Percentiles rank a stretch among this genome's conserved stretches.
Conservation (phyloP, 2,797 vertebrate genomes). For the Alosa sapidissima region DNA sequence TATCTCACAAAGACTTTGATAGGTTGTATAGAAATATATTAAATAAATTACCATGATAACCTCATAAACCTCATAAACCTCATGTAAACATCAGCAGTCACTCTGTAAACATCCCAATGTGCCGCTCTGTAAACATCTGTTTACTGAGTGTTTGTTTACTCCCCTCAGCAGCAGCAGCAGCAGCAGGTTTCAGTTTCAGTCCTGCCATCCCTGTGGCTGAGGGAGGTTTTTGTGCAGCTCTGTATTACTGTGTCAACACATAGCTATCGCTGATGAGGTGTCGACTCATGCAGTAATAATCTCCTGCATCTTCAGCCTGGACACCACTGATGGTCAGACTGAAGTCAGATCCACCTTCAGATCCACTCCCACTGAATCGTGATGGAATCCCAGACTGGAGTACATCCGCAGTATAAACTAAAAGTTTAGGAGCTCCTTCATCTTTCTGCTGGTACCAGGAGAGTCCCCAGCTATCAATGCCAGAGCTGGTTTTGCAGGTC, state of each 20-base stretch:
- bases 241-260: constrained; percentile 7
- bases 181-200: background rate
- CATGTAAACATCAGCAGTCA: too few relatives aligned
- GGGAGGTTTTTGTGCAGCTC: background rate
- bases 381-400: background rate
- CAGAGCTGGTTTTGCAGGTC: background rate
- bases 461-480: background rate
- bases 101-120: background rate
- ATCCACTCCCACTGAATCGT: background rate
- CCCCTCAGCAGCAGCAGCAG: background rate
- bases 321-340: constrained; percentile 5
- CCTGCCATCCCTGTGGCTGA: background rate
- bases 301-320: constrained; percentile 6
- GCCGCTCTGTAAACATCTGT: background rate
- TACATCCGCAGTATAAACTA: background rate
- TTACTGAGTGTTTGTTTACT: background rate
- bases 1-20: too few relatives aligned
- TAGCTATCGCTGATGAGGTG: background rate
- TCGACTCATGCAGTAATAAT: background rate
- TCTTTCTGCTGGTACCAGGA: constrained; percentile 3
- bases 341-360: background rate
- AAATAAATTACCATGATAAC: too few relatives aligned
- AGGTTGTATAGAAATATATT: too few relatives aligned
- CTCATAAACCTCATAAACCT: too few relatives aligned
- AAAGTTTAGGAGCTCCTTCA: background rate